Percentiles rank a stretch among this genome's conserved stretches.
phyloP scores from a whole-genome alignment of 2,113 vertebrate genomes.

The Bucco capensis region DNA sequence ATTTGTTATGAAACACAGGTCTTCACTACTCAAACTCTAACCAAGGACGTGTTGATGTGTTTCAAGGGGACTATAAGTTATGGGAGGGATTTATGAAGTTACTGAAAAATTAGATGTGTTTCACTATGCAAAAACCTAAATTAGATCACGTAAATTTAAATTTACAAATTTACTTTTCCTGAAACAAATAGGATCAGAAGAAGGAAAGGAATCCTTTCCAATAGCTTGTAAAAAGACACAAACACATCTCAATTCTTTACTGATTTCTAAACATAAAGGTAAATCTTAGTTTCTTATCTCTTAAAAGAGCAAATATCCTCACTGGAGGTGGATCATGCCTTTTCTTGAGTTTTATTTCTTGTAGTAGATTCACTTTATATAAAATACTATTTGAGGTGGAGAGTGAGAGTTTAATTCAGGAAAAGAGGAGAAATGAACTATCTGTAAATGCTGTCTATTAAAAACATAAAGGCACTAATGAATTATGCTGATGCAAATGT shows the following conservation, averaged over 20 bases:
- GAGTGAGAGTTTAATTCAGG: background rate
- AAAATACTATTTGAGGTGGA: background rate
- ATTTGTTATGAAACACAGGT: background rate
- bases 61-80: background rate
- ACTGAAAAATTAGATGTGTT: background rate
- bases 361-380: background rate
- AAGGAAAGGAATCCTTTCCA: background rate
- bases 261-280: background rate
- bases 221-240: background rate
- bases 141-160: background rate
- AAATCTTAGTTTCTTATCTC: background rate
- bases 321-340: background rate
- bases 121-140: accelerated
- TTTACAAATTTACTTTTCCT: background rate
- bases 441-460: background rate
- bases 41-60: background rate
- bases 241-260: background rate
- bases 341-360: background rate
- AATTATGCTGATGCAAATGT: background rate
- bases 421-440: background rate
- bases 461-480: background rate
- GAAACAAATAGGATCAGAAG: background rate
- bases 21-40: background rate
- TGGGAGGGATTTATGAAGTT: background rate
- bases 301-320: background rate